Base-by-base conservation (phyloP, 2,113 vertebrate genomes). In the Neofelis nebulosa region DNA sequence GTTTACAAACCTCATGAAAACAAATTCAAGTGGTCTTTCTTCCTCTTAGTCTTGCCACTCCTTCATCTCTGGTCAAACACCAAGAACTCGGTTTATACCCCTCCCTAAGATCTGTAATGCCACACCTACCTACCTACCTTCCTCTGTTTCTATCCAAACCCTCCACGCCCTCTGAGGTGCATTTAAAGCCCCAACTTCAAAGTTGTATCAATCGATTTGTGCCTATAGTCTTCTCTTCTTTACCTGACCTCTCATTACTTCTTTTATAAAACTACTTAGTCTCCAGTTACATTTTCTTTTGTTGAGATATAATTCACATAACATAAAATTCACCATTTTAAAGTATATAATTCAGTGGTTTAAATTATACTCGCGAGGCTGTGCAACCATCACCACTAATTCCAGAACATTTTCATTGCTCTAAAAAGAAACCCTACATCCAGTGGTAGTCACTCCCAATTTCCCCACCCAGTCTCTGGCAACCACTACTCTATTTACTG, bases 21-120 rank as follows among this genome's bases (percentile, higher is more conserved):
- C 5, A 63, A 96, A 82, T 38, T 94, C n/a, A 27, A 38, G 79
- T 91, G 81, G 96, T 79, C 76, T 85, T n/a, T 94, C 33, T 85
- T 63, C 73, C 45, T 78, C 71, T 89, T 90, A 52, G n/a, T 94
- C 68, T 68, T 45, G 18, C 63, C 86, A 89, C 18, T 81, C 38
- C 45, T 83, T 91, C 81, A 74, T 63, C 45, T 90, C 86, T 29
- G 13, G 71, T 65, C 38, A 82, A 83, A 79, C 29, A 80, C 55
- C 7, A 41, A 27, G 1, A 69, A 2, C 27, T 57, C 66, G 27
- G 38, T 76, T 76, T 84, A 57, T 19, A 81, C 29, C 21, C 25
- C 23, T 78, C 65, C 45, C 48, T 76, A 84, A 69, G 36, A 88
- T 27, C 45, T 82, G 21, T 38, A 68, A 79, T 15, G 48, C 11